Percentiles rank a stretch among this genome's conserved stretches.
Conservation (phyloP, 2,113 vertebrate species). For the Saccopteryx bilineata region DNA sequence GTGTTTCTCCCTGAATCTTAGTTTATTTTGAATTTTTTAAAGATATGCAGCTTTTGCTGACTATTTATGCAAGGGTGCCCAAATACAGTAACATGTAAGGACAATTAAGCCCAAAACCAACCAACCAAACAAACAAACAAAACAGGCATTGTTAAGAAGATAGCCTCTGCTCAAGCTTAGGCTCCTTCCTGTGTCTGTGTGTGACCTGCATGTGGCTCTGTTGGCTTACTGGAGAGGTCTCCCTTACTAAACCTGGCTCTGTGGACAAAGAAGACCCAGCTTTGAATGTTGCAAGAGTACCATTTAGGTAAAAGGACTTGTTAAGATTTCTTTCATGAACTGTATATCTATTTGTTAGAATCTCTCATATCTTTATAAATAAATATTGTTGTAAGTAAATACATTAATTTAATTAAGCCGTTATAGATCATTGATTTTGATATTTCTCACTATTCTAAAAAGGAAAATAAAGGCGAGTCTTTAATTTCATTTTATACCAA, state of each 20-base stretch:
- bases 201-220: no score
- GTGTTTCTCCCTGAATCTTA: background rate
- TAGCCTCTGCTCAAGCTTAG: background rate
- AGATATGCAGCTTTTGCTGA: background rate
- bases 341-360: background rate
- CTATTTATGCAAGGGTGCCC: background rate
- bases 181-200: no score
- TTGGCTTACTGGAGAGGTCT: no score
- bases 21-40: constrained; percentile 23
- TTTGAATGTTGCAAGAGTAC: background rate
- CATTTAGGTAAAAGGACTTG: background rate
- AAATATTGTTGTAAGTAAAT: background rate
- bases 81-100: background rate
- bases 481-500: constrained; percentile 33
- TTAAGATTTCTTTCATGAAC: constrained; percentile 18
- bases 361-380: background rate
- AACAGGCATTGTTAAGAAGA: background rate
- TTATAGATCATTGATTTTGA: background rate
- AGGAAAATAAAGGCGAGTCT: constrained; percentile 25
- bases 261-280: background rate
- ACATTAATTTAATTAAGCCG: constrained; percentile 23
- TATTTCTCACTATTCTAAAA: background rate
- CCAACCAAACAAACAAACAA: background rate
- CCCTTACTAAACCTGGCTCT: no score
- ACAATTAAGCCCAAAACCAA: background rate